phyloP scores from a whole-genome alignment of 2,113 vertebrate genomes.

The Carassius carassius region DNA sequence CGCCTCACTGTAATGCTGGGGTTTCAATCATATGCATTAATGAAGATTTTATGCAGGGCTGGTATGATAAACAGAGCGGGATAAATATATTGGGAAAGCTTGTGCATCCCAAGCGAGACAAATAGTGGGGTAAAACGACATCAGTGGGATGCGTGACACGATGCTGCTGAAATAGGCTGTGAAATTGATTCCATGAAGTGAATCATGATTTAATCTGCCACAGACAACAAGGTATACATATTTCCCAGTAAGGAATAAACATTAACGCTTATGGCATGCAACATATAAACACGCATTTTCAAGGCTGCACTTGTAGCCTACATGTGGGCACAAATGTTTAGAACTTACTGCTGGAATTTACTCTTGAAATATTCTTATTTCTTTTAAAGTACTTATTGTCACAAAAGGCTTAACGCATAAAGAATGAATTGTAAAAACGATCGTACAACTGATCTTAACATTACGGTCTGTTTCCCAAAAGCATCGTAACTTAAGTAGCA shows the following conservation, averaged over 20 bases:
- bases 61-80: conserved; percentile 68
- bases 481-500: too few relatives aligned
- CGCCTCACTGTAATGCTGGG: conserved; percentile 45
- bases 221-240: conserved; percentile 65
- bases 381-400: neutral
- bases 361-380: neutral
- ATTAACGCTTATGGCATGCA: conserved; percentile 7
- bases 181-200: conserved; percentile 80
- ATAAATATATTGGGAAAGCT: conserved; percentile 63
- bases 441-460: too few relatives aligned
- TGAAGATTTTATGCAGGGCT: conserved; percentile 66
- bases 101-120: conserved; percentile 65
- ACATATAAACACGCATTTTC: neutral
- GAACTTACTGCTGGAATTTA: neutral
- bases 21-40: conserved; percentile 62
- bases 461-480: too few relatives aligned
- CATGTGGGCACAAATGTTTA: neutral
- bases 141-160: conserved; percentile 69
- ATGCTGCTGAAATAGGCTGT: conserved; percentile 70
- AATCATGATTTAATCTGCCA: conserved; percentile 75
- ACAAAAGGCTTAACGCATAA: neutral
- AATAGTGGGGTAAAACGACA: conserved; percentile 72
- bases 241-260: conserved; percentile 52
- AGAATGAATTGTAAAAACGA: neutral
- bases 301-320: neutral